Evolutionary conservation across 1,140 invertebrate species (phyloP), one percentile per base, ranked within the genome.

Genomic region (Hylaeus volcanicus): DNA sequence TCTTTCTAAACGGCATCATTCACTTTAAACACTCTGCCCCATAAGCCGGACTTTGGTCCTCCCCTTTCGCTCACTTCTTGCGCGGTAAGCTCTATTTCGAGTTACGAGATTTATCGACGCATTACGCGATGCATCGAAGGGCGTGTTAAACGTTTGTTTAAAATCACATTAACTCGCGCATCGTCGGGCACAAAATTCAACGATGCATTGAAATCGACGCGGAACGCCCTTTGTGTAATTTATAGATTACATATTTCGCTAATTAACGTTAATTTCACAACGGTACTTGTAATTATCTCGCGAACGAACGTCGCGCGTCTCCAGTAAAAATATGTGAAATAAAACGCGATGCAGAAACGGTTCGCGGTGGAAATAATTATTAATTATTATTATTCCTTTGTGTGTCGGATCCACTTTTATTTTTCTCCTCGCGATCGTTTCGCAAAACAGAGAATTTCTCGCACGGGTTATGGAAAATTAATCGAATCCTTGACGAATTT

Each of bases 1-100:
- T 79, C 39, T 72, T 55, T 55, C 58, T n/a, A 72, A 79, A 72
- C 14, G 69, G 58, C 60, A 39, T 72, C 68, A 51, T 79, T 72
- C 76, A 5, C 56, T 55, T 55, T 45, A 72, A 79, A 72, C 48
- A 70, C 8, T 43, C 26, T 0, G 14, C 37, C 43, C 15, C 58
- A 14, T 71, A 55, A 78, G 66, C 66, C 15, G 75, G 58, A 63
- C 66, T 26, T 26, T 11, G 48, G 61, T 58, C 64, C 5, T 56
- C n/a, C 12, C 11, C 26, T 53, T 71, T 53, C 26, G 26, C 26
- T 26, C 26, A 26, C 26, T 26, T 15, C 68, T 61, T 39, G 66
- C 66, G 41, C 3, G 15, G 11, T 58, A 48, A 66, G 63, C 61
- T 56, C 3, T 60, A 2, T 66, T 60, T 55, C 48, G 45, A 11